Percentiles rank a stretch among this genome's conserved stretches.
phyloP scores from a whole-genome alignment of 2,888 invertebrate genomes.

The Phasia obesa region DNA sequence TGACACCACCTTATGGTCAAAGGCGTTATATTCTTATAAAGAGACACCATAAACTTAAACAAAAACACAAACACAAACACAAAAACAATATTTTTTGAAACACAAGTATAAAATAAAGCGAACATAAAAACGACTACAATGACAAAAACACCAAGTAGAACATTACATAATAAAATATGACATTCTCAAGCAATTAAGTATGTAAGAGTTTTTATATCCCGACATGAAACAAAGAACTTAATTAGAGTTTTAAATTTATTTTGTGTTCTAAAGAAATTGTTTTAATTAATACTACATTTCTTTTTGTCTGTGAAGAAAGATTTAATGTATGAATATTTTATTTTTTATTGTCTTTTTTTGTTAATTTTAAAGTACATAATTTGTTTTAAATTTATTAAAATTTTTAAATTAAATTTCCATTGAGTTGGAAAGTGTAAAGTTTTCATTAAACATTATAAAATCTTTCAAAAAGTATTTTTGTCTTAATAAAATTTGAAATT shows the following conservation, averaged over 20 bases:
- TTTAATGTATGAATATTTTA: not conserved
- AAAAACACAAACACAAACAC: not conserved
- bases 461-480: too few relatives aligned
- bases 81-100: not conserved
- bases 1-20: conserved; percentile 28
- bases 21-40: conserved; percentile 13
- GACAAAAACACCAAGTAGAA: not conserved
- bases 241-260: not conserved
- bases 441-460: too few relatives aligned
- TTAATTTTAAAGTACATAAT: too few relatives aligned
- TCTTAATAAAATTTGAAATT: too few relatives aligned
- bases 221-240: not conserved
- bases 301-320: not conserved
- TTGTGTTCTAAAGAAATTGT: not conserved
- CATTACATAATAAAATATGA: conserved; percentile 30
- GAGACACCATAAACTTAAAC: not conserved
- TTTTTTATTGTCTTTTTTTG: not conserved
- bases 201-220: conserved; percentile 23
- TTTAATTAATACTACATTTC: not conserved
- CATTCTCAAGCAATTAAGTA: conserved; percentile 37
- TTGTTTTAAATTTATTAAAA: not conserved
- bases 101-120: not conserved
- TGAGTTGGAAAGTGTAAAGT: too few relatives aligned
- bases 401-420: not conserved
- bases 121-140: not conserved